These are phyloP conservation scores for Poeciliopsis infans DNA, from an alignment of 2,797 vertebrate species.

Conservation along the genomic window DNA sequence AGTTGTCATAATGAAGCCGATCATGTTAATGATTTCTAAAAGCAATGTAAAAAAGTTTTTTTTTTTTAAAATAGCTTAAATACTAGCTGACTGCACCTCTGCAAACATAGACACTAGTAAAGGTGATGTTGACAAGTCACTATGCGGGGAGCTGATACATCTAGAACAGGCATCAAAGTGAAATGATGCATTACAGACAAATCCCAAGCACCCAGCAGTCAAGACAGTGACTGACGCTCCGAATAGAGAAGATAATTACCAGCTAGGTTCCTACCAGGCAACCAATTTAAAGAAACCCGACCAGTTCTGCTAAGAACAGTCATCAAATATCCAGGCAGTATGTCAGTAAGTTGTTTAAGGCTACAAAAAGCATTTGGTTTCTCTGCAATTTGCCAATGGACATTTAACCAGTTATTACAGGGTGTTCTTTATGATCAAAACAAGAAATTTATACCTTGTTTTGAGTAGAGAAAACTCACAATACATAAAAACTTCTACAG, in stretches of 20 bases:
- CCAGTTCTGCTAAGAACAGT: not conserved
- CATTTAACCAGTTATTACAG: not conserved
- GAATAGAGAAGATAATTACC: not conserved
- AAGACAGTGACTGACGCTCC: not conserved
- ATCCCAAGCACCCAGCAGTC: not conserved
- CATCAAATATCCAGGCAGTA: not conserved
- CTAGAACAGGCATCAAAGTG: not conserved
- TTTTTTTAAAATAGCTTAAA: not conserved
- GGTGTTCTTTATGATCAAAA: not conserved
- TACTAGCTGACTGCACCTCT: not conserved
- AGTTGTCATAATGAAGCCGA: not conserved
- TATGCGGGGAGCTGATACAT: not conserved
- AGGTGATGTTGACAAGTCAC: not conserved
- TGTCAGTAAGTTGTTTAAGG: not conserved
- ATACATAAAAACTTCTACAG: not conserved
- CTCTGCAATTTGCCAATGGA: not conserved
- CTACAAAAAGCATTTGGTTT: not conserved
- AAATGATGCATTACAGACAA: not conserved
- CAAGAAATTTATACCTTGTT: not conserved
- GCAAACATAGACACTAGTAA: not conserved
- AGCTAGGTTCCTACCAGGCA: not conserved
- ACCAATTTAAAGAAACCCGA: not conserved
- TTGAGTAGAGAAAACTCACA: not conserved
- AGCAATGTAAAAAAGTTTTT: not conserved
- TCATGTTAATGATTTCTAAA: not conserved